Conservation (phyloP, 2,888 invertebrate genomes). For the Sepiola atlantica region DNA sequence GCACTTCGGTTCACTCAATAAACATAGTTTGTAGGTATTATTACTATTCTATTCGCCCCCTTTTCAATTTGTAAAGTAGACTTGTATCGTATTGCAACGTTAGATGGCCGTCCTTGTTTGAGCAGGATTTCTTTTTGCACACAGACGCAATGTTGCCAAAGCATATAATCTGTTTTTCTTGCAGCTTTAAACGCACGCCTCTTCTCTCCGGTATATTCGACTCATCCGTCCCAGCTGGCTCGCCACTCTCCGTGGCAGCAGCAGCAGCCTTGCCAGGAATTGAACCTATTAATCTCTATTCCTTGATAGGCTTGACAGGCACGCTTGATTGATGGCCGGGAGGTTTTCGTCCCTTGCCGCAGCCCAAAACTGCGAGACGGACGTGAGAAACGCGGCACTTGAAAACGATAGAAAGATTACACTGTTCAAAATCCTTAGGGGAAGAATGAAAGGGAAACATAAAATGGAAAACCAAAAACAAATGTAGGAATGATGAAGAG, state of each 20-base stretch:
- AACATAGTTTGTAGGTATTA: neutral
- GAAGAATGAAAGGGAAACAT: neutral
- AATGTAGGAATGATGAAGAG: neutral
- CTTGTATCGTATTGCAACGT: neutral
- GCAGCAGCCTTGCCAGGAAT: neutral
- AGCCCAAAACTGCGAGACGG: conserved; percentile 6
- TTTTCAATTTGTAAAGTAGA: neutral
- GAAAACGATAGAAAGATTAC: neutral
- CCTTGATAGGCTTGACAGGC: neutral
- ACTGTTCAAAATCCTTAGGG: neutral
- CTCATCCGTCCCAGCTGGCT: too few relatives aligned
- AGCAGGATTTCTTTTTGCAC: neutral
- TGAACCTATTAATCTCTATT: conserved; percentile 32
- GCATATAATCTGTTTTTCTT: neutral
- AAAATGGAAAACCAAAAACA: neutral
- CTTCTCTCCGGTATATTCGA: neutral
- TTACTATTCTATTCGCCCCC: neutral
- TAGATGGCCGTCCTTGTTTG: neutral
- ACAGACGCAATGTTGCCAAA: neutral
- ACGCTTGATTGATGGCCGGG: conserved; percentile 20
- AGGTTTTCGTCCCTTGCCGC: conserved; percentile 4
- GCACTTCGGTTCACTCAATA: neutral
- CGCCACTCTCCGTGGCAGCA: too few relatives aligned
- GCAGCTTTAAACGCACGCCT: neutral
- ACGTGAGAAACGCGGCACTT: conserved; percentile 8